phyloP scores from a whole-genome alignment of 37 sponge, comb jelly and placozoan genomes.

The Haliclona indistincta region DNA sequence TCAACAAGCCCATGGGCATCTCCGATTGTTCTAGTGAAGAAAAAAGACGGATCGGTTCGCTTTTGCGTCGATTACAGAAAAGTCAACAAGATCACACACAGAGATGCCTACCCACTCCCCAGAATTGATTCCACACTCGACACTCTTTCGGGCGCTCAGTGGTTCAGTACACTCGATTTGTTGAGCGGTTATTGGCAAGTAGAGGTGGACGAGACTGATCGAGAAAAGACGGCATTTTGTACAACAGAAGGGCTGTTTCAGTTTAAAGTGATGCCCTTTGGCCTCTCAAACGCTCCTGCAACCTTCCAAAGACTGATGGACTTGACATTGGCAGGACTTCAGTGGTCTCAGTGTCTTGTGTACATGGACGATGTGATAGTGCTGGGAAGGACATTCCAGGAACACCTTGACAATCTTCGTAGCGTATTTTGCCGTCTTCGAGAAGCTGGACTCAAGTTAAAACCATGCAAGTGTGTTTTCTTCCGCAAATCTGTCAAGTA shows the following conservation, averaged over 20 bases:
- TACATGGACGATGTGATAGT: too few species aligned
- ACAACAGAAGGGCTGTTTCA: slow-evolving; percentile 9
- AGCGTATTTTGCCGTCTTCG: background rate
- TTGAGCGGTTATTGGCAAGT: slow-evolving; percentile 13
- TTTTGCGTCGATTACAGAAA: background rate
- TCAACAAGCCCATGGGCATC: slow-evolving; percentile 46
- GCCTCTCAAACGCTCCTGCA: slow-evolving; percentile 13
- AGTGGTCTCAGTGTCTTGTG: background rate
- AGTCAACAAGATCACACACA: background rate
- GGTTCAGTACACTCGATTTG: slow-evolving; percentile 1
- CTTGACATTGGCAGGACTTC: background rate
- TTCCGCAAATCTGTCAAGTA: background rate
- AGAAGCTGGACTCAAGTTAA: slow-evolving; percentile 4
- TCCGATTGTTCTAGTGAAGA: slow-evolving; percentile 37
- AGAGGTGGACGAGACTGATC: background rate
- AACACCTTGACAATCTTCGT: background rate
- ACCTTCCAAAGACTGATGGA: slow-evolving; percentile 14
- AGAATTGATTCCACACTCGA: slow-evolving; percentile 1
- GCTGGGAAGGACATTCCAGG: background rate
- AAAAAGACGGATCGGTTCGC: background rate
- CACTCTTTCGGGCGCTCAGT: slow-evolving; percentile 4
- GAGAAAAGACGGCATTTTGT: slow-evolving; percentile 30
- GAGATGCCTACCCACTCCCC: slow-evolving; percentile 28
- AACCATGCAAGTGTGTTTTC: slow-evolving; percentile 2
- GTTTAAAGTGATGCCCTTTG: slow-evolving; percentile 21